A percentile compares a stretch with the other conserved stretches of the same genome.
Evolutionary conservation across 2,113 vertebrate genomes (phyloP).

Genomic region (Cacatua alba): DNA sequence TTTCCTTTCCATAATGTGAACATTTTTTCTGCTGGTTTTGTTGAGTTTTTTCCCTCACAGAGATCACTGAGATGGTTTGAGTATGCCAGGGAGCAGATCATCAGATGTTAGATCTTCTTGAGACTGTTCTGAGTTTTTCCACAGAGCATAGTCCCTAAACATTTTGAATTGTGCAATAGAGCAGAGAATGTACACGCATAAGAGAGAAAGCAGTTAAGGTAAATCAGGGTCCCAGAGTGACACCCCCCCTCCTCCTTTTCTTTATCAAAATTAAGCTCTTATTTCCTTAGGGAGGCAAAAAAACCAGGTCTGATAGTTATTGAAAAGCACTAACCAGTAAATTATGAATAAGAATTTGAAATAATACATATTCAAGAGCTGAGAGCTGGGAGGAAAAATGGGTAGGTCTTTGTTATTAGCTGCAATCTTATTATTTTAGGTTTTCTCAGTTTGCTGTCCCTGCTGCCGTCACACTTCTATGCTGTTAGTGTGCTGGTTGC

Average conservation of each 20-base stretch:
- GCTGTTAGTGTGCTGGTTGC: background rate
- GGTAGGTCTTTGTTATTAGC: conserved; percentile 4
- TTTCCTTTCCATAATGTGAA: background rate
- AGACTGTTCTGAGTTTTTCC: background rate
- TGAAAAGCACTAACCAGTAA: background rate
- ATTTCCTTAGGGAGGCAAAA: conserved; percentile 2
- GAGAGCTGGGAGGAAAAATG: background rate
- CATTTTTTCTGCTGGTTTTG: background rate
- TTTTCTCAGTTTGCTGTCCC: background rate
- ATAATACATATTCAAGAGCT: background rate
- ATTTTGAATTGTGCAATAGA: background rate
- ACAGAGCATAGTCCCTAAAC: background rate
- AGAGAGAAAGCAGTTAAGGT: background rate
- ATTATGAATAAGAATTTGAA: conserved; percentile 23
- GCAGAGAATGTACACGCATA: background rate
- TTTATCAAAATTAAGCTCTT: conserved; percentile 23
- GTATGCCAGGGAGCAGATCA: background rate
- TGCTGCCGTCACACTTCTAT: background rate
- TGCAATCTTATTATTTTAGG: background rate
- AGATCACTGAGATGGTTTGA: background rate
- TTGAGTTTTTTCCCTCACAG: background rate
- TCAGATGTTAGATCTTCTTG: background rate
- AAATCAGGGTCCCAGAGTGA: background rate
- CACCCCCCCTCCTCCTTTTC: background rate
- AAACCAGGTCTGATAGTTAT: background rate